Evolutionary conservation across 2,797 vertebrate species (phyloP), one percentile per base, ranked within the genome.

Genomic region (Dryobates pubescens): DNA sequence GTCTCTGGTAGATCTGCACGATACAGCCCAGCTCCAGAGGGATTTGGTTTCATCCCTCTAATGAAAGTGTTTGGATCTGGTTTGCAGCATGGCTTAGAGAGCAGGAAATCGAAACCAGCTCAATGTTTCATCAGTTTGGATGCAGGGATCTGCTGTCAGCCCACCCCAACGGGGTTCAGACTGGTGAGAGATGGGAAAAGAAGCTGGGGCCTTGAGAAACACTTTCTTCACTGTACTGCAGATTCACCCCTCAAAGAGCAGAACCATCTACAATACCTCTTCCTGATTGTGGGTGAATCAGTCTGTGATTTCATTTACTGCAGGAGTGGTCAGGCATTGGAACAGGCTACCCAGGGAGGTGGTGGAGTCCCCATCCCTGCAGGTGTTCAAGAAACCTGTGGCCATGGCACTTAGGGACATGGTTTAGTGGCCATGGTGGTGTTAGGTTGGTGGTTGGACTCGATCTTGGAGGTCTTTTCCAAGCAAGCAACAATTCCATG

Each of bases 71-170:
- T 95, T 89, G 91, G 82, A 82, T 88, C 88, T 89, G 29, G 62
- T 82, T 92, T 94, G 86, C 45, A 93, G 71, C 54, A 71, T 56
- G 77, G 88, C 92, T 94, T 96, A 88, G 82, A 89, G 64, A 92
- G 64, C 84, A 96, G 89, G 89, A 95, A 95, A 96, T 96, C 84
- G 88, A 95, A 96, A 94, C 92, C 68, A 89, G 32, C 68, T 79
- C 80, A 51, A 2, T 53, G 30, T 88, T 45, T 43, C 30, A 5
- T 88, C 64, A n/a, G 65, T 41, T 71, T 88, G 82, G 73, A 34
- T 0, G 2, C 29, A 78, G 54, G 6, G 45, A 73, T 90, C n/a
- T 93, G 30, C 59, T 79, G 45, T 91, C 87, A 89, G 82, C 82
- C 93, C 92, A 89, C 92, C 87, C 93, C 93, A 34, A 76, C 27